Percentiles rank a stretch among this genome's conserved stretches.
These are phyloP conservation scores for Vipera latastei DNA, from an alignment of 2,797 vertebrate genomes.

Conservation along the genomic window DNA sequence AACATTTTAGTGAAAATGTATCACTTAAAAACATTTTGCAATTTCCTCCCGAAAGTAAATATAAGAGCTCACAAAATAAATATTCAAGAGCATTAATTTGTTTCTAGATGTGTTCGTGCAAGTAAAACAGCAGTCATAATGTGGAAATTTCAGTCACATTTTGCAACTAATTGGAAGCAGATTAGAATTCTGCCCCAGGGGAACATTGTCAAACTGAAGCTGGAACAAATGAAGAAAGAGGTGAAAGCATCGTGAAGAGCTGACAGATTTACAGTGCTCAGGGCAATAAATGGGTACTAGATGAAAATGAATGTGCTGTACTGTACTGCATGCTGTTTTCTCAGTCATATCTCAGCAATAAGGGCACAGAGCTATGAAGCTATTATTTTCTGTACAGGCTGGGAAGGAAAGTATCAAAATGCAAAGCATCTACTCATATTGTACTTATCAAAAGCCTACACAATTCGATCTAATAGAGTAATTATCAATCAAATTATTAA, in stretches of 20 bases:
- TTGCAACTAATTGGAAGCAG: conserved; percentile 85
- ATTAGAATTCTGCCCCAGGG: conserved; percentile 82
- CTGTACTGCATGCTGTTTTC: conserved; percentile 64
- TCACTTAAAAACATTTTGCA: conserved; percentile 60
- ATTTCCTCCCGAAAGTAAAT: conserved; percentile 61
- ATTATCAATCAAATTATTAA: conserved; percentile 43
- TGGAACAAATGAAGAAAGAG: conserved; percentile 80
- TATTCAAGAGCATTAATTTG: conserved; percentile 78
- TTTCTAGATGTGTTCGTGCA: conserved; percentile 76
- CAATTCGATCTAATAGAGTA: conserved; percentile 31
- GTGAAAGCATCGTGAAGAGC: conserved; percentile 76
- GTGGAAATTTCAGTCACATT: conserved; percentile 83
- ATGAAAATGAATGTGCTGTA: conserved; percentile 73
- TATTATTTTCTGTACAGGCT: conserved; percentile 62
- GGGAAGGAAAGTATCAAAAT: conserved; percentile 45
- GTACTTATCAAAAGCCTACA: conserved; percentile 39
- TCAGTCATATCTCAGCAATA: conserved; percentile 66
- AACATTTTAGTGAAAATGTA: conserved; percentile 16
- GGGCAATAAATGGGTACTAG: conserved; percentile 75
- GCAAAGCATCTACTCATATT: conserved; percentile 39
- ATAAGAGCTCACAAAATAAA: conserved; percentile 70
- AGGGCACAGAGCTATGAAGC: conserved; percentile 65
- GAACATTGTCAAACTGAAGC: conserved; percentile 82
- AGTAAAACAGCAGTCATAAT: conserved; percentile 79
- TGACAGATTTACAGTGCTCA: conserved; percentile 83